phyloP scores from a whole-genome alignment of 2,888 invertebrate genomes.

The Arrhopalites spinosus region DNA sequence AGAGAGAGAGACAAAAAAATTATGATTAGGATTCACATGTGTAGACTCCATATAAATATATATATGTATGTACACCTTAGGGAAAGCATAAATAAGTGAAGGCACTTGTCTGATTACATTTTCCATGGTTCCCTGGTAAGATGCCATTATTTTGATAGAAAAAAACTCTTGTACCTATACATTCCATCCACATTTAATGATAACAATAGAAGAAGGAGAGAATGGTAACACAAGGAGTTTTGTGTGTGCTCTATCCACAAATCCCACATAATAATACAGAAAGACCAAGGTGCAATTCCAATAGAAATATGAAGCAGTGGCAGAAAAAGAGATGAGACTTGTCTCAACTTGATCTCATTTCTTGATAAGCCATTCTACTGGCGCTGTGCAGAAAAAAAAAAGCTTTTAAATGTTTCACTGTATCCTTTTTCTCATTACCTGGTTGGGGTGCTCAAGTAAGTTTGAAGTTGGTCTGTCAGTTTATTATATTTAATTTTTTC shows the following conservation, averaged over 20 bases:
- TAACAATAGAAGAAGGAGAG: not conserved
- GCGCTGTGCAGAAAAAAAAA: slow-evolving; percentile 26
- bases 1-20: not conserved
- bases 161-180: not conserved
- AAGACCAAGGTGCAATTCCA: not conserved
- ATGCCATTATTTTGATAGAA: slow-evolving; percentile 14
- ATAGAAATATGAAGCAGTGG: slow-evolving; percentile 1
- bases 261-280: not conserved
- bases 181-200: slow-evolving; percentile 4
- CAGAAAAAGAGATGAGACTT: not conserved
- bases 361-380: slow-evolving; percentile 34
- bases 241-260: not conserved
- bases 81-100: slow-evolving; percentile 21
- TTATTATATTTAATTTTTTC: slow-evolving; percentile 3
- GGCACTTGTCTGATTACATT: slow-evolving; percentile 25
- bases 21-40: not conserved
- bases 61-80: not conserved
- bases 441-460: not conserved
- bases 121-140: slow-evolving; percentile 27
- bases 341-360: slow-evolving; percentile 28
- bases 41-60: not conserved
- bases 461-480: not conserved
- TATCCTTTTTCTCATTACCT: not conserved
- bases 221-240: not conserved
- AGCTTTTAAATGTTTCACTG: not conserved